Evolutionary conservation across 2,113 vertebrate species (phyloP).

Genomic region (Clarias batrachus): DNA sequence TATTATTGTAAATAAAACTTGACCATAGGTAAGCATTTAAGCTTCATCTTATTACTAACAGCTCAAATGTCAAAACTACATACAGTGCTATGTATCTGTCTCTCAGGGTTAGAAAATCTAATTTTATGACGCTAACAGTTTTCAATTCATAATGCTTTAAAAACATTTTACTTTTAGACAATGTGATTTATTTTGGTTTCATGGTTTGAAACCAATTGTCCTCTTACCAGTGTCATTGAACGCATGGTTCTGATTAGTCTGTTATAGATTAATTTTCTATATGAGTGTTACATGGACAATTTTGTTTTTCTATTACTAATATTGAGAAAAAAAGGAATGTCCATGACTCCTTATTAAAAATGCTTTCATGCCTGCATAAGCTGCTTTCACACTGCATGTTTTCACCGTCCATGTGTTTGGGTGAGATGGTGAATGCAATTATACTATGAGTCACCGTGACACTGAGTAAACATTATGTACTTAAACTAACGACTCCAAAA

Average conservation of each 20-base stretch:
- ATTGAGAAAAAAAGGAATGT: not conserved
- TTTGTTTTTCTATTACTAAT: not conserved
- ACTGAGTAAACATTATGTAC: not conserved
- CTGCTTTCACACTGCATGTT: constrained; percentile 6
- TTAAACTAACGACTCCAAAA: constrained; percentile 12
- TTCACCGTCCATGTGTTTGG: not conserved
- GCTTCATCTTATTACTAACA: not conserved
- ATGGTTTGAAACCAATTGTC: not conserved
- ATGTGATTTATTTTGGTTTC: not conserved
- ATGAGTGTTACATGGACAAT: not conserved
- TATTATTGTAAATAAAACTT: not conserved
- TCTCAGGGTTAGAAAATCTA: not conserved
- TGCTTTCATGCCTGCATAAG: constrained; percentile 20
- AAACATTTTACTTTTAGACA: not conserved
- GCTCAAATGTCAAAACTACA: not conserved
- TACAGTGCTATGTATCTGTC: not conserved
- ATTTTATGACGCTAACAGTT: constrained; percentile 27
- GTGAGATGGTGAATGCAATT: constrained; percentile 18
- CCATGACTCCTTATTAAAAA: constrained; percentile 21
- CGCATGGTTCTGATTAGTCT: not conserved
- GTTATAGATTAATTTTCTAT: not conserved
- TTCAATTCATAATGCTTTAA: constrained; percentile 20
- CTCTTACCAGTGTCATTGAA: not conserved
- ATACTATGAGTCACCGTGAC: constrained; percentile 14
- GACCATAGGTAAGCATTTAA: not conserved